A percentile compares a stretch with the other conserved stretches of the same genome.
Evolutionary conservation across 2,113 vertebrate species (phyloP).

Genomic region (Micromys minutus): DNA sequence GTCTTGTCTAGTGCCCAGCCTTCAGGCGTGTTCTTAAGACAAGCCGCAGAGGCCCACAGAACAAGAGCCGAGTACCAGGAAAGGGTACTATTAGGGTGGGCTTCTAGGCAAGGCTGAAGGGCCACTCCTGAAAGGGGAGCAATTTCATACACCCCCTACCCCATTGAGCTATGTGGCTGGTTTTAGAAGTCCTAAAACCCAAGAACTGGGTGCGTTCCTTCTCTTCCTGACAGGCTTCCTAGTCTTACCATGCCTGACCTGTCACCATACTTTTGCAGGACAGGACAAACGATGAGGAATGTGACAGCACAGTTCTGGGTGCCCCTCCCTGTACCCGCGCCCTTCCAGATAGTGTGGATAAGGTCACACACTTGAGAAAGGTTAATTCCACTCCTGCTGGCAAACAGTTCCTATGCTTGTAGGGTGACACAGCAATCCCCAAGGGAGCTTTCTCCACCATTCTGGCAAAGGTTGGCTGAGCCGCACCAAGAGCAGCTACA

Average conservation of each 20-base stretch:
- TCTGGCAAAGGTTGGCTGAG: neutral
- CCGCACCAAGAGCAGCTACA: neutral
- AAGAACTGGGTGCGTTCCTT: neutral
- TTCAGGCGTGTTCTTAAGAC: neutral
- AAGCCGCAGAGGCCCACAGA: neutral
- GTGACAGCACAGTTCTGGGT: neutral
- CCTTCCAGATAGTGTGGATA: neutral
- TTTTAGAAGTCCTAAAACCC: neutral
- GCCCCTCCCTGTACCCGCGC: neutral
- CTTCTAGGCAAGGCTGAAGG: neutral
- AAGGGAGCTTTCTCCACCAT: neutral
- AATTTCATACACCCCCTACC: accelerated
- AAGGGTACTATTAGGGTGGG: neutral
- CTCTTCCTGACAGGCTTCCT: neutral
- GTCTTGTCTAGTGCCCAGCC: neutral
- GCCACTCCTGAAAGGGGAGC: neutral
- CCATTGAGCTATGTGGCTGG: neutral
- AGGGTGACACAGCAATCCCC: neutral
- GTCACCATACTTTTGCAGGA: neutral
- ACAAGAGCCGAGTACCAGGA: neutral
- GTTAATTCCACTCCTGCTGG: neutral
- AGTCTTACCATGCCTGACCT: neutral
- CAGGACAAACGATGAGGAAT: neutral
- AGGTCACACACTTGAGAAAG: neutral
- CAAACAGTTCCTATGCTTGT: neutral